Evolutionary conservation across 2,888 invertebrate species (phyloP).

Genomic region (Hipparchia sbordonii): DNA sequence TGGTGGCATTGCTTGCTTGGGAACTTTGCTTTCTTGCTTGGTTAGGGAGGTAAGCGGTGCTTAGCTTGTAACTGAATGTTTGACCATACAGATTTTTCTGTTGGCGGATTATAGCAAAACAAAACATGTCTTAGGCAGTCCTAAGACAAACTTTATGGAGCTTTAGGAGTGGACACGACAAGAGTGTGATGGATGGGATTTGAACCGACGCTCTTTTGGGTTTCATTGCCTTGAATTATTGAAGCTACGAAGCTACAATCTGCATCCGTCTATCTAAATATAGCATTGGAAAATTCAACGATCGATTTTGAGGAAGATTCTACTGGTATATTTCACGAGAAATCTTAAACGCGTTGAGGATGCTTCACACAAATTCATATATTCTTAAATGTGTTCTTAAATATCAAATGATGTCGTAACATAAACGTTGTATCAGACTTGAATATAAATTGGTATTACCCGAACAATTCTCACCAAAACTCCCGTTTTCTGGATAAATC

Average conservation of each 20-base stretch:
- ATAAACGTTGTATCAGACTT: slow-evolving; percentile 25
- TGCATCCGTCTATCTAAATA: background rate
- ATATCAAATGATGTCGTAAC: slow-evolving; percentile 12
- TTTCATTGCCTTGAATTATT: too few species aligned
- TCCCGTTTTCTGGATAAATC: background rate
- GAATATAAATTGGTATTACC: slow-evolving; percentile 29
- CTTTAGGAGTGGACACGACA: too few species aligned
- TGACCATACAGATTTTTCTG: too few species aligned
- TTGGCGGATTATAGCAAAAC: too few species aligned
- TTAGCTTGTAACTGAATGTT: too few species aligned
- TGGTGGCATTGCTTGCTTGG: too few species aligned
- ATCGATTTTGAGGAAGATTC: background rate
- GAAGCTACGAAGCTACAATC: background rate
- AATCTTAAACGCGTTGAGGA: background rate
- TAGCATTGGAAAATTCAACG: background rate
- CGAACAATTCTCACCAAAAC: slow-evolving; percentile 18
- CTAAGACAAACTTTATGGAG: too few species aligned
- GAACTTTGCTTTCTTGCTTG: too few species aligned
- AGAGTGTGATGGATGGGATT: too few species aligned
- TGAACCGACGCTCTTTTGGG: too few species aligned
- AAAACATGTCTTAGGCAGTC: too few species aligned
- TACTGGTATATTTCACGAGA: background rate
- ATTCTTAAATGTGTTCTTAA: slow-evolving; percentile 27
- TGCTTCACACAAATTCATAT: slow-evolving; percentile 21
- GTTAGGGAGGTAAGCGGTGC: too few species aligned